phyloP scores from a whole-genome alignment of 2,113 vertebrate species.

The Hippocampus guttulatus region DNA sequence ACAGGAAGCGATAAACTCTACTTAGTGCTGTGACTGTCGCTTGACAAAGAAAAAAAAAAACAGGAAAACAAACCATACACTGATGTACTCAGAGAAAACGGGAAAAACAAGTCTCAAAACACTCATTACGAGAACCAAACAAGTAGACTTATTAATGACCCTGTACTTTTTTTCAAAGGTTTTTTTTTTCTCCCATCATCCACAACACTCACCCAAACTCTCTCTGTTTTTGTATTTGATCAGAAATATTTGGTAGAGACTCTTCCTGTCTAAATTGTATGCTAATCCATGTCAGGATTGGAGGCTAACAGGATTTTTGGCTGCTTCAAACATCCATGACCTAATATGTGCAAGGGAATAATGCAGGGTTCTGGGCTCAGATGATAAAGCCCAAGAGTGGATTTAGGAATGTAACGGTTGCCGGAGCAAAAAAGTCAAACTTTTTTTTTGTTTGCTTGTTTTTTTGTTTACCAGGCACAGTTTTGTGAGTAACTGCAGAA shows the following conservation, averaged over 20 bases:
- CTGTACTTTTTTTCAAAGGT: neutral
- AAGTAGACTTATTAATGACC: constrained; percentile 51
- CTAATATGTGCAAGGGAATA: constrained; percentile 47
- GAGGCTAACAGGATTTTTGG: constrained; percentile 57
- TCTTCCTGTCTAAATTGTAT: constrained; percentile 45
- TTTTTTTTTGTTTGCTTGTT: neutral
- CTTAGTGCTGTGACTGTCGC: constrained; percentile 23
- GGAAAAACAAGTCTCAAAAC: constrained; percentile 34
- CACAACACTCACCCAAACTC: neutral
- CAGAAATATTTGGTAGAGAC: constrained; percentile 29
- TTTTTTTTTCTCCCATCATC: neutral
- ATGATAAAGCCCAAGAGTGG: constrained; percentile 54
- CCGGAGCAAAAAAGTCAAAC: neutral
- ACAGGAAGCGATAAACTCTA: constrained; percentile 52
- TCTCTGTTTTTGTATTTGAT: constrained; percentile 16
- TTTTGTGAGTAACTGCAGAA: neutral
- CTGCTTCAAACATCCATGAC: constrained; percentile 54
- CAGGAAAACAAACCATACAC: constrained; percentile 14
- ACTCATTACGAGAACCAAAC: constrained; percentile 52
- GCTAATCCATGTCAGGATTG: constrained; percentile 63
- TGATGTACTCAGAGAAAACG: constrained; percentile 4
- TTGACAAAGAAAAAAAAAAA: constrained; percentile 34
- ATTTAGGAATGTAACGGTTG: constrained; percentile 34
- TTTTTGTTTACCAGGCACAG: constrained; percentile 24
- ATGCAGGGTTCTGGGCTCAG: constrained; percentile 43